Base-by-base conservation (phyloP, 2,888 invertebrate species). In the Bombylius major region DNA sequence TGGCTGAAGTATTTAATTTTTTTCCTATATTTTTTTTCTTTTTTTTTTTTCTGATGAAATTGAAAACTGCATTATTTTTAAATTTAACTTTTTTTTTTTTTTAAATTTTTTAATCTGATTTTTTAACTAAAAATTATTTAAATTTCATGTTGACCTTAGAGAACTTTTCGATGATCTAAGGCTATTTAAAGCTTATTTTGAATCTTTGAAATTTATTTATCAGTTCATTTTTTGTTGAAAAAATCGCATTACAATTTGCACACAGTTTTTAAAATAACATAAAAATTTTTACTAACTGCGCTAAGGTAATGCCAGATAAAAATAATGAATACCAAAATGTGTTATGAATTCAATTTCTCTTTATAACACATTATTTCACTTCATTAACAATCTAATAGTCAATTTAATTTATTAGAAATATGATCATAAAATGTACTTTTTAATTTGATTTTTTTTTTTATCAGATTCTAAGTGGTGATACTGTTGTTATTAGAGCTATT, bases 391-490 rank as follows among this genome's bases (percentile, higher is more conserved):
- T 36, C 34, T 36, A 7, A 42, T 11, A 42, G 8, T 8, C 2
- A 1, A 42, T 42, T 42, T 42, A 11, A 1, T 42, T 13, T 33
- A 33, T 32, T 48, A 36, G 12, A n/a, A 34, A 5, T 4, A 50
- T 13, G 36, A 23, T 8, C 5, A 36, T 13, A 44, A 23, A n/a
- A 33, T 49, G 34, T 34, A n/a, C 14, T 31, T 33, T 56, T 7
- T 36, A 36, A 51, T 42, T 60, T 45, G 14, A 45, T 9, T 9
- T 72, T 78, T 51, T 63, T 23, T 23, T 23, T 3, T 23, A 23
- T 23, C 23, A 98, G 97, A 87, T 98, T 61, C 80, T 93, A 60
- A 97, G 98, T 59, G 99, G 98, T 57, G 99, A 99, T 77, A 89
- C 96, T 57, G 82, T 99, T 58, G 86, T 96, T 51, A 89, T 99